phyloP scores from a whole-genome alignment of 1,140 invertebrate species.

The Lasioglossum albipes region DNA sequence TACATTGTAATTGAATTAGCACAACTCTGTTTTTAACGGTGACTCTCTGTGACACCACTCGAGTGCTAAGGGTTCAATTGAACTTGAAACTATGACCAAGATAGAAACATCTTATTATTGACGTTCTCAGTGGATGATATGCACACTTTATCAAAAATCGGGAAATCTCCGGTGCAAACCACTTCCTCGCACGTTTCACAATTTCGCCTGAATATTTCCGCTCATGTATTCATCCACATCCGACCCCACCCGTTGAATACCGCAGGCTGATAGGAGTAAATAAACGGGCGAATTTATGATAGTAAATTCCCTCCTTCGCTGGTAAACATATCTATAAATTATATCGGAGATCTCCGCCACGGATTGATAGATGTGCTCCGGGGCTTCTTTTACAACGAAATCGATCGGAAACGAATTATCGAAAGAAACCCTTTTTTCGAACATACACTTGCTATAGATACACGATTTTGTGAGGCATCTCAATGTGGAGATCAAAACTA shows the following conservation, averaged over 20 bases:
- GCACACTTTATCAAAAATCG: neutral
- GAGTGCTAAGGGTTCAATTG: no score
- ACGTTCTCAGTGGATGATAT: neutral
- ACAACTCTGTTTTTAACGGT: no score
- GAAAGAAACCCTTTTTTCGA: no score
- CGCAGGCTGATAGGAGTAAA: slow-evolving; percentile 45
- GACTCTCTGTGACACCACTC: no score
- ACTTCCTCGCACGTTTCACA: neutral
- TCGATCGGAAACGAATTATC: slow-evolving; percentile 5
- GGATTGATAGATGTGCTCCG: neutral
- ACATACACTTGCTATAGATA: no score
- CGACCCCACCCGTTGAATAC: slow-evolving; percentile 20
- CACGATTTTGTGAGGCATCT: no score
- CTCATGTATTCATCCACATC: slow-evolving; percentile 21
- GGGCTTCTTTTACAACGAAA: slow-evolving; percentile 12
- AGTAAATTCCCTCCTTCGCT: slow-evolving; percentile 38
- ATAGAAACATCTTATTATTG: neutral
- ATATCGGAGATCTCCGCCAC: slow-evolving; percentile 11
- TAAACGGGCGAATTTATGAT: slow-evolving; percentile 57
- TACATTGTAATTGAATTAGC: no score
- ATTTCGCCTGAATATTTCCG: slow-evolving; percentile 36
- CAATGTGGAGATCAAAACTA: no score
- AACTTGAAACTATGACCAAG: neutral
- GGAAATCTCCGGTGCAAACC: neutral
- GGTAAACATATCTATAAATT: slow-evolving; percentile 55